These are phyloP conservation scores for Sandelia bainsii DNA, from an alignment of 2,797 vertebrate species.

Conservation along the genomic window DNA sequence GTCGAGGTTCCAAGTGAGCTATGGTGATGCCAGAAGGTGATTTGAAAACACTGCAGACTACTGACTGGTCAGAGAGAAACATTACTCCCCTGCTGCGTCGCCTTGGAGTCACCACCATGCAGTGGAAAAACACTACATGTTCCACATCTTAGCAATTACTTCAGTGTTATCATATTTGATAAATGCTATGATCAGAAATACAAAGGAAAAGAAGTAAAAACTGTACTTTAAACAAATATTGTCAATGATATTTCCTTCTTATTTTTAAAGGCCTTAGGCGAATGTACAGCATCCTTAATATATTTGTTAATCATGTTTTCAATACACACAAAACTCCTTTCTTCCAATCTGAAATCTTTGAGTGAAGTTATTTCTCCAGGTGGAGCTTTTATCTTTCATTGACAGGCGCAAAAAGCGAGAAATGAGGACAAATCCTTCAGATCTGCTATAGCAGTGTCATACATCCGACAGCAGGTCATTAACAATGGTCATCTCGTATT, in stretches of 20 bases:
- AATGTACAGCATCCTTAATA: not conserved
- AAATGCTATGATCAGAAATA: not conserved
- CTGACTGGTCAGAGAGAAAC: no score
- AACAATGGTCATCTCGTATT: constrained; percentile 23
- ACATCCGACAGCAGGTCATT: constrained; percentile 27
- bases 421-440: constrained; percentile 5
- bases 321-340: not conserved
- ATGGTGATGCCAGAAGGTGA: no score
- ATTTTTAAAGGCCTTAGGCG: not conserved
- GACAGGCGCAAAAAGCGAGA: constrained; percentile 3
- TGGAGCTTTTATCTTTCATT: constrained; percentile 6
- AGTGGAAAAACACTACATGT: no score
- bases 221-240: no score
- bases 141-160: no score
- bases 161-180: not conserved
- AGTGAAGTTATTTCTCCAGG: not conserved
- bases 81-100: no score
- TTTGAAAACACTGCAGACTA: no score
- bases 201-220: no score
- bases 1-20: no score
- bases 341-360: not conserved
- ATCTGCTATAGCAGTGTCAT: constrained; percentile 4
- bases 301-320: not conserved
- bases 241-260: no score
- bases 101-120: no score